Percentiles rank a stretch among this genome's conserved stretches.
These are phyloP conservation scores for Psylliodes chrysocephalus DNA, from an alignment of 2,888 invertebrate species.

Conservation along the genomic window DNA sequence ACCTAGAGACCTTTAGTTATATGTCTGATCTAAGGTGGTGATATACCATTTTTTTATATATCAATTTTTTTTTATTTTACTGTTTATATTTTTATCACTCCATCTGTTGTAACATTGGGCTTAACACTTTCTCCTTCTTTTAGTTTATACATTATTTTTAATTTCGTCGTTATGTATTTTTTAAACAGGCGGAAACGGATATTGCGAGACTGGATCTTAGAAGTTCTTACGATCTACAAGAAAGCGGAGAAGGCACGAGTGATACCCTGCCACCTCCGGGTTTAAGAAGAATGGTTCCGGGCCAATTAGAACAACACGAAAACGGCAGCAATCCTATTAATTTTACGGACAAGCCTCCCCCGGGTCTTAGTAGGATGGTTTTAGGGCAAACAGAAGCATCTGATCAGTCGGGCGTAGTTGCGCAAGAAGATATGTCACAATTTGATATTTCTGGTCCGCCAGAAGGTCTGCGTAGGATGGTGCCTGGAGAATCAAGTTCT, in stretches of 20 bases:
- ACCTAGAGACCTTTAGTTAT: too few relatives aligned
- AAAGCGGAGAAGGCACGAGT: slow-evolving; percentile 34
- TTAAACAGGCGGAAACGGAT: slow-evolving; percentile 25
- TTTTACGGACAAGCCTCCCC: slow-evolving; percentile 68
- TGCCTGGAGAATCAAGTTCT: slow-evolving; percentile 72
- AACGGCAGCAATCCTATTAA: slow-evolving; percentile 24
- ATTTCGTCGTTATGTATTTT: too few relatives aligned
- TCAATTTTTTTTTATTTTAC: too few relatives aligned
- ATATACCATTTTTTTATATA: too few relatives aligned
- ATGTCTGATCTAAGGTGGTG: too few relatives aligned
- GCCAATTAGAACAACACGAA: slow-evolving; percentile 69
- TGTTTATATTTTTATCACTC: too few relatives aligned
- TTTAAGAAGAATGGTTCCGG: slow-evolving; percentile 72
- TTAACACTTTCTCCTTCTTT: too few relatives aligned
- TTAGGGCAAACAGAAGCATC: slow-evolving; percentile 64
- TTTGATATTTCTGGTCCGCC: slow-evolving; percentile 61
- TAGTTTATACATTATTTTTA: too few relatives aligned
- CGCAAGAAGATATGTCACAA: slow-evolving; percentile 57
- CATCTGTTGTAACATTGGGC: too few relatives aligned
- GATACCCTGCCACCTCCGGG: slow-evolving; percentile 73
- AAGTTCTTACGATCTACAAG: slow-evolving; percentile 16
- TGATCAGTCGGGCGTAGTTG: slow-evolving; percentile 39
- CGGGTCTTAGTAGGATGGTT: slow-evolving; percentile 74
- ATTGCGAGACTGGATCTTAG: slow-evolving; percentile 30
- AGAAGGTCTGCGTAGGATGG: slow-evolving; percentile 70